Base-by-base conservation (phyloP, 2,113 vertebrate genomes). In the Cololabis saira region DNA sequence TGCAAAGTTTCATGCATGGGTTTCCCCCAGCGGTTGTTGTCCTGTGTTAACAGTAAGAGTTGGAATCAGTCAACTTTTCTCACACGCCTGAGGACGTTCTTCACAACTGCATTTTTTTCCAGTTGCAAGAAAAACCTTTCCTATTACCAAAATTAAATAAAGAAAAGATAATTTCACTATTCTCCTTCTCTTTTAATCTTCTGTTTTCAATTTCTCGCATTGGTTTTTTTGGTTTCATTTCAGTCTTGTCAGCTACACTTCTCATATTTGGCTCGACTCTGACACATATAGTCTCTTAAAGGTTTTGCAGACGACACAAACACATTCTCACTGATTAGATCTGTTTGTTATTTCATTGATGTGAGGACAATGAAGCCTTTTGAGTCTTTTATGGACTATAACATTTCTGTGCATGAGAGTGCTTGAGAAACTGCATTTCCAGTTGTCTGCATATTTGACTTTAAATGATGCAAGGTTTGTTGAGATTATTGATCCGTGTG, bases 331-430 rank as follows among this genome's bases (percentile, higher is more conserved):
- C 24, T 14, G 5, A 10, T 10, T 12, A 60, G 59, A 37, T 76
- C 65, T 75, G 92, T 49, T 43, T 93, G 9, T 59, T 43, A 70
- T 65, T 67, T 21, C 13, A 17, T 83, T 53, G 70, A 27, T 18
- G 22, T 76, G 61, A 76, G 58, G 14, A 21, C 18, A 40, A 43
- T 41, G 16, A 49, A 61, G 0, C 30, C 55, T 11, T 45, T 17
- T 9, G n/a, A 18, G n/a, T 47, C 45, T 17, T 18, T 47, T 2
- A 47, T n/a, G n/a, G 45, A 17, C n/a, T 47, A 18, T 47, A 8
- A 18, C n/a, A 18, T 47, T 17, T 47, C 45, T 17, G 45, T 47
- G 45, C 17, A n/a, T n/a, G 42, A 5, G 12, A 12, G n/a, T 45
- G 45, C 45, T 47, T 18, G n/a, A 47, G 17, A 47, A 47, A 17